Conservation (phyloP, 2,888 invertebrate genomes). For the Pseudanteris insignis region DNA sequence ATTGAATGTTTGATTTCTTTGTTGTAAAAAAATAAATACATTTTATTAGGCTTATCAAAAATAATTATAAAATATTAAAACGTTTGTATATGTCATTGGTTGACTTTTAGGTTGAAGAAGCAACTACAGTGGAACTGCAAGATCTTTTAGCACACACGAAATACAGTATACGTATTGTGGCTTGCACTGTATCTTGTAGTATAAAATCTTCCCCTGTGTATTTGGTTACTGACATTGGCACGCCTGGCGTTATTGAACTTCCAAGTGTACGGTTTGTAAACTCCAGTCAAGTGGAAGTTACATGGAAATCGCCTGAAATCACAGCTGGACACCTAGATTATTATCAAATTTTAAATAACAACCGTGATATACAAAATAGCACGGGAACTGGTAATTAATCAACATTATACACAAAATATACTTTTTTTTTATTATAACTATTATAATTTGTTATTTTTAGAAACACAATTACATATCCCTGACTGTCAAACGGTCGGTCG, state of each 20-base stretch:
- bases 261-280: constrained; percentile 66
- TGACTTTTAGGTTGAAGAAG: constrained; percentile 16
- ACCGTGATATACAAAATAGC: constrained; percentile 57
- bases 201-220: constrained; percentile 68
- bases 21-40: too few relatives aligned
- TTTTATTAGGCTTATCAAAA: too few relatives aligned
- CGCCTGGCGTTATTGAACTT: constrained; percentile 67
- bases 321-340: constrained; percentile 67
- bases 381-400: constrained; percentile 49
- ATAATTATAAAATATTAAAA: too few relatives aligned
- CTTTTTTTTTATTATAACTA: constrained; percentile 2
- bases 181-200: constrained; percentile 79
- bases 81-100: too few relatives aligned
- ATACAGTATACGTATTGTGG: constrained; percentile 77
- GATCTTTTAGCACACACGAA: constrained; percentile 72
- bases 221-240: constrained; percentile 73
- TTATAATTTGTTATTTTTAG: constrained; percentile 50
- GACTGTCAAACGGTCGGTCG: constrained; percentile 60
- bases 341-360: constrained; percentile 68
- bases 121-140: constrained; percentile 7
- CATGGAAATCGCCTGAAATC: constrained; percentile 67
- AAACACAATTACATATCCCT: constrained; percentile 58
- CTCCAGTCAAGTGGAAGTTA: constrained; percentile 65
- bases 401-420: neutral
- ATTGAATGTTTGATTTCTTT: too few relatives aligned